Base-by-base conservation (phyloP, 2,113 vertebrate genomes). In the Epinephelus cyanopodus region DNA sequence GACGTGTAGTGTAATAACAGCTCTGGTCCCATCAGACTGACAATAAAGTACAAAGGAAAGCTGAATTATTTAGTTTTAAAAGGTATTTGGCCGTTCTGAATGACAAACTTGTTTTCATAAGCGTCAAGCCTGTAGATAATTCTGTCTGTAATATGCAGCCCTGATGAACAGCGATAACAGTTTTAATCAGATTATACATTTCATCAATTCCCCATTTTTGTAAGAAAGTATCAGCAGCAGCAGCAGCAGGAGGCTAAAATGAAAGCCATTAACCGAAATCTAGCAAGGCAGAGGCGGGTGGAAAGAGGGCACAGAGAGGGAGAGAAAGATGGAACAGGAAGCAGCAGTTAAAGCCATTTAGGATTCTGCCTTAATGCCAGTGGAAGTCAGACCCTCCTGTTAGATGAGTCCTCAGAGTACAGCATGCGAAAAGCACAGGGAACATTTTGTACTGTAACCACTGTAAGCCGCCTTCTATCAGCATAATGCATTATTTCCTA, bases 391-490 rank as follows among this genome's bases (percentile, higher is more conserved):
- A 58, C 50, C n/a, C 61, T 75, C 61, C 57, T 65, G 45, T 61
- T 79, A 45, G 77, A 65, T 1, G 56, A 37, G 67, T 68, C 50
- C 66, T 80, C 47, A 48, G 80, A 84, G 83, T 45, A 66, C 67
- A 63, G 63, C 19, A 27, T 70, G 52, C 77, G 70, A 83, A 74
- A 75, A 66, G 78, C 64, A 71, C 58, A 8, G 5, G 25, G 85
- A 78, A 88, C 78, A 82, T 78, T 80, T 84, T 82, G 87, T 84
- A 53, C 87, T 6, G 21, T 61, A 73, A 48, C 56, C 23, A 9
- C 58, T 56, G 54, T 21, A 64, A 87, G 87, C 54, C 54, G 71
- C 56, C 50, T 70, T 77, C 57, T 62, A 74, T 86, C 77, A 88
- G 25, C 73, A 77, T 82, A 78, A 78, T 67, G 63, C 73, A 64